Base-by-base conservation (phyloP, 2,797 vertebrate genomes). In the Poeciliopsis paucimaculata region DNA sequence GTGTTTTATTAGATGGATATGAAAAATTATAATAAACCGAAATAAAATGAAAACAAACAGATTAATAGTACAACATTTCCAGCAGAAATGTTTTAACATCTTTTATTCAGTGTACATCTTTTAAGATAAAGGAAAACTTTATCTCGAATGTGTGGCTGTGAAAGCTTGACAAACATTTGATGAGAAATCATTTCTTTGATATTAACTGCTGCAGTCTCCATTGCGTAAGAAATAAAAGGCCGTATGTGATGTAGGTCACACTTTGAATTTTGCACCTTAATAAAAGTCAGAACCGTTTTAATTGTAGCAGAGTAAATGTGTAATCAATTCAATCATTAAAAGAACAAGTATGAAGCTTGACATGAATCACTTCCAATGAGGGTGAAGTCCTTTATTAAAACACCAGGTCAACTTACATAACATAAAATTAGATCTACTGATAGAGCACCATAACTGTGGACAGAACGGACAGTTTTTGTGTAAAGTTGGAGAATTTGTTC, bases 281-380 rank as follows among this genome's bases (percentile, higher is more conserved):
- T 71, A 72, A 71, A 53, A 20, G 23, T 60, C 43, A 36, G 36
- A 73, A 62, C n/a, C 16, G 20, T 18, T 49, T n/a, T 28, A 49
- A 47, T 73, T 18, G 31, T 34, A 57, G 47, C 23, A 76, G 26
- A 45, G 51, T 62, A 49, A 57, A 55, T 13, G 11, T 6, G 4
- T 57, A 36, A 57, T 60, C n/a, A 60, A 36, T 0, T 72, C 4
- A 84, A 77, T 78, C 5, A 81, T 74, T 77, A 46, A 77, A 46
- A 10, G 20, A 1, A 18, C 46, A 15, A 62, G 72, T 26, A 7
- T 16, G 15, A 57, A 26, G 26, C 36, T 75, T 20, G 16, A 46
- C 53, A 5, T 60, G 26, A 62, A 34, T 18, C 43, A 34, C 15
- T 45, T 5, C 16, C 28, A 66, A 6, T 26, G 26, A 64, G 49